Percentiles rank a stretch among this genome's conserved stretches.
Conservation (phyloP, 1,140 invertebrate species). For the Apis mellifera region Amel_HAv3.1 CM009940.2:2662501-2663000, state of each 20-base stretch:
- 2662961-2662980: neutral
- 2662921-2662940: no score
- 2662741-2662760: neutral
- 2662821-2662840: conserved; percentile 4
- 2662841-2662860: conserved; percentile 1
- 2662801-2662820: conserved; percentile 18
- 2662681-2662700: neutral
- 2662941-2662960: neutral
- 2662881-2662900: neutral
- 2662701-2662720: neutral
- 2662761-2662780: neutral
- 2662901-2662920: no score
- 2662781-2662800: neutral
- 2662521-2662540: no score
- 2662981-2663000: neutral
- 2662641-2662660: neutral
- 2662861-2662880: neutral
- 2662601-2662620: no score
- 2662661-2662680: neutral
- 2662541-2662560: no score
- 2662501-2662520: no score
- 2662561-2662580: no score
- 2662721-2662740: neutral
- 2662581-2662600: no score
- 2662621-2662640: neutral